phyloP scores from a whole-genome alignment of 2,113 vertebrate genomes.

The Clarias batrachus region DNA sequence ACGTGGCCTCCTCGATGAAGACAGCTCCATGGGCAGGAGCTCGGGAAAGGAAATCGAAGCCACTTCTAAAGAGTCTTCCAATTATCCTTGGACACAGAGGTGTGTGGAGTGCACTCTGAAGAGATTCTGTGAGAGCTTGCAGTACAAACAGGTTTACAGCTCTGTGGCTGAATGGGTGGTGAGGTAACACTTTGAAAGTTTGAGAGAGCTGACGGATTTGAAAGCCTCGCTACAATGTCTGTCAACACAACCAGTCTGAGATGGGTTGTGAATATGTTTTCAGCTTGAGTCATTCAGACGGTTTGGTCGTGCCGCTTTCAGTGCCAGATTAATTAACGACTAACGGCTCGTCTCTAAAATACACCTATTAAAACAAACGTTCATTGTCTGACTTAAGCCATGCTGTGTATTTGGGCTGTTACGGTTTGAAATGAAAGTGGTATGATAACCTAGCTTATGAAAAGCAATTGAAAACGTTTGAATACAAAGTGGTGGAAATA shows the following conservation, averaged over 20 bases:
- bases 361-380: background rate
- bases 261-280: slow-evolving; percentile 27
- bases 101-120: background rate
- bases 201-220: background rate
- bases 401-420: background rate
- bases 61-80: background rate
- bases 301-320: slow-evolving; percentile 5
- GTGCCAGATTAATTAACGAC: slow-evolving; percentile 3
- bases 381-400: background rate
- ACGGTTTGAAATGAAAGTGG: background rate
- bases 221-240: slow-evolving; percentile 11
- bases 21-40: background rate
- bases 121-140: background rate
- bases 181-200: background rate
- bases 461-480: background rate
- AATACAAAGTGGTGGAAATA: background rate
- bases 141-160: slow-evolving; percentile 1
- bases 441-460: background rate
- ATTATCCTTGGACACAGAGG: background rate
- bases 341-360: background rate
- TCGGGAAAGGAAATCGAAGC: slow-evolving; percentile 9
- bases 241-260: background rate
- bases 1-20: background rate
- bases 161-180: background rate
- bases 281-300: slow-evolving; percentile 31